A percentile compares a stretch with the other conserved stretches of the same genome.
phyloP scores from a whole-genome alignment of 2,113 vertebrate genomes.

The Anthoscopus minutus region DNA sequence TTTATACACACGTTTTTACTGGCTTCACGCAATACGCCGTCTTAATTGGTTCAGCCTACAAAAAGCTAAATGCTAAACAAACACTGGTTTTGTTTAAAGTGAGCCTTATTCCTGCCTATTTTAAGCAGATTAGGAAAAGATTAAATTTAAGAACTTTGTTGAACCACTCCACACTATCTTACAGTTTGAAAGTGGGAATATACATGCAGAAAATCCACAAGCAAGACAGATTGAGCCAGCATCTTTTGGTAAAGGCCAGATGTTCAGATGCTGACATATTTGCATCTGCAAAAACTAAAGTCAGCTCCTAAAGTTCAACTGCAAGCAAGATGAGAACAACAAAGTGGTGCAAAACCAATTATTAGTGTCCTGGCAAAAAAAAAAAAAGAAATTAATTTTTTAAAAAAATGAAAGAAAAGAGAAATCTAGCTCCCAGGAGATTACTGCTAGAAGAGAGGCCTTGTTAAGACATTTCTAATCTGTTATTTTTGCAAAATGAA shows the following conservation, averaged over 20 bases:
- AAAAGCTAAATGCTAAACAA: conserved; percentile 5
- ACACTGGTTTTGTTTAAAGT: background rate
- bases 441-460: background rate
- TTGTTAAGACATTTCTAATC: background rate
- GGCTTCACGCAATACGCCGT: background rate
- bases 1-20: background rate
- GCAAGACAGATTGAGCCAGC: background rate
- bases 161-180: background rate
- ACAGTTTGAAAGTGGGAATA: background rate
- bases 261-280: background rate
- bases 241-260: background rate
- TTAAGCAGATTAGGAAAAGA: conserved; percentile 1
- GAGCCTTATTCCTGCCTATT: background rate
- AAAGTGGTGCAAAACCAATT: background rate
- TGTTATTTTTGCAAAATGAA: background rate
- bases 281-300: background rate
- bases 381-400: background rate
- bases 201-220: background rate
- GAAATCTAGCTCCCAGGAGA: background rate
- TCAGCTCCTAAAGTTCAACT: background rate
- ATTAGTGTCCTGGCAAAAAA: background rate
- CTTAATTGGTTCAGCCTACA: background rate
- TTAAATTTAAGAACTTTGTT: background rate
- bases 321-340: background rate
- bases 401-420: background rate